These are phyloP conservation scores for Brachionus manjavacas DNA, from an alignment of 1,140 invertebrate genomes.

Conservation along the genomic window DNA sequence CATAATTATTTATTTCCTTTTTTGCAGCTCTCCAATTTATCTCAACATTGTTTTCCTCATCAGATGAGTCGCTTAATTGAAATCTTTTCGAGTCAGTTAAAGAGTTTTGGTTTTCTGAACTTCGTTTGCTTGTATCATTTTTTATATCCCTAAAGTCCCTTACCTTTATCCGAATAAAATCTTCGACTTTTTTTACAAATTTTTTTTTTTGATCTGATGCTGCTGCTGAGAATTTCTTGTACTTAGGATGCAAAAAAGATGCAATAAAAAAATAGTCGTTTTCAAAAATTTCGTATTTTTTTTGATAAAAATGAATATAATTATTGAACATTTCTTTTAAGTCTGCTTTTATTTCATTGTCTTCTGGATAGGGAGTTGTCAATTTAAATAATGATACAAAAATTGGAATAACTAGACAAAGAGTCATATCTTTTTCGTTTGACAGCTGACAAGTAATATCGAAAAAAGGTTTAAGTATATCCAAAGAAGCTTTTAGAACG, in stretches of 20 bases:
- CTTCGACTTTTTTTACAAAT: not conserved
- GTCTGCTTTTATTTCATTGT: not conserved
- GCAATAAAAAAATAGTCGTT: not conserved
- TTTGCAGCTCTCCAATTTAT: not conserved
- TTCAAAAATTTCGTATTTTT: not conserved
- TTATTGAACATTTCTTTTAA: not conserved
- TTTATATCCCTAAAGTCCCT: not conserved
- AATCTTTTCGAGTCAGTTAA: not conserved
- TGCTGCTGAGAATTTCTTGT: not conserved
- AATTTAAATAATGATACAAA: not conserved
- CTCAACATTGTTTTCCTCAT: not conserved
- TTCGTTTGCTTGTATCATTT: not conserved
- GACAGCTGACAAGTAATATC: not conserved
- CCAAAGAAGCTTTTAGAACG: not conserved
- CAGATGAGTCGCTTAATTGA: not conserved
- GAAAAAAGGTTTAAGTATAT: not conserved
- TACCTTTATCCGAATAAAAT: not conserved
- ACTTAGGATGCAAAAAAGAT: not conserved
- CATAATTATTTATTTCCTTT: not conserved
- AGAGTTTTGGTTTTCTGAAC: not conserved
- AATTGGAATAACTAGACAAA: not conserved
- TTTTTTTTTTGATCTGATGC: not conserved
- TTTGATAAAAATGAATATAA: not conserved
- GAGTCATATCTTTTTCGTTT: not conserved
- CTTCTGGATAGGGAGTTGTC: not conserved